phyloP scores from a whole-genome alignment of 2,113 vertebrate genomes.

The Erythrocercus mccallii region DNA sequence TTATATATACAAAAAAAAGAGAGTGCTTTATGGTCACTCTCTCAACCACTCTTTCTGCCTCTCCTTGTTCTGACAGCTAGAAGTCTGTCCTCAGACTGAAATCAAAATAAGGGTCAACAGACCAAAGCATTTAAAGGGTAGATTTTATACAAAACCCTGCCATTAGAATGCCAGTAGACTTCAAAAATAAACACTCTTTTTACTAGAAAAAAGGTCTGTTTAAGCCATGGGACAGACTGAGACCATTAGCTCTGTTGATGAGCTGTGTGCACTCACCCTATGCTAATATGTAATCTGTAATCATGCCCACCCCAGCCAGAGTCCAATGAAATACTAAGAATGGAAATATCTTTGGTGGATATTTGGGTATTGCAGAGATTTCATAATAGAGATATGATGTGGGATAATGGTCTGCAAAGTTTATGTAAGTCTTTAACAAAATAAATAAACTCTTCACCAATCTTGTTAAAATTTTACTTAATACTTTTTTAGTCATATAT shows the following conservation, averaged over 20 bases:
- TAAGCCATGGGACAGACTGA: background rate
- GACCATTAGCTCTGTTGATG: background rate
- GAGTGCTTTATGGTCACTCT: background rate
- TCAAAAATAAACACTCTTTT: background rate
- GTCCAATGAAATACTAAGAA: background rate
- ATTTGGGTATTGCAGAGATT: background rate
- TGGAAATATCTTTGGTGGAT: background rate
- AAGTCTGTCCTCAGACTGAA: background rate
- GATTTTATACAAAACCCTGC: background rate
- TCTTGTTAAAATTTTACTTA: background rate
- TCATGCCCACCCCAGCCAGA: background rate
- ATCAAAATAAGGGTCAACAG: slow-evolving; percentile 9
- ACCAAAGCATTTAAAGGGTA: background rate
- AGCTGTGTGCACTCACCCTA: background rate
- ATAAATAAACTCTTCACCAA: background rate
- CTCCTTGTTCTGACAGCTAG: background rate
- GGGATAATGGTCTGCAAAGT: background rate
- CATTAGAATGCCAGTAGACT: background rate
- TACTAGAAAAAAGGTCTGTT: background rate
- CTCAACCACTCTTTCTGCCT: background rate
- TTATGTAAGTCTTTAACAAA: background rate
- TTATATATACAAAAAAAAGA: background rate
- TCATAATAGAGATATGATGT: background rate
- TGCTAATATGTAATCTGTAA: background rate
- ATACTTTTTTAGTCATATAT: background rate